Percentiles rank a stretch among this genome's conserved stretches.
These are phyloP conservation scores for Actenoides lindsayi DNA, from an alignment of 2,113 vertebrate species.

Conservation along the genomic window DNA sequence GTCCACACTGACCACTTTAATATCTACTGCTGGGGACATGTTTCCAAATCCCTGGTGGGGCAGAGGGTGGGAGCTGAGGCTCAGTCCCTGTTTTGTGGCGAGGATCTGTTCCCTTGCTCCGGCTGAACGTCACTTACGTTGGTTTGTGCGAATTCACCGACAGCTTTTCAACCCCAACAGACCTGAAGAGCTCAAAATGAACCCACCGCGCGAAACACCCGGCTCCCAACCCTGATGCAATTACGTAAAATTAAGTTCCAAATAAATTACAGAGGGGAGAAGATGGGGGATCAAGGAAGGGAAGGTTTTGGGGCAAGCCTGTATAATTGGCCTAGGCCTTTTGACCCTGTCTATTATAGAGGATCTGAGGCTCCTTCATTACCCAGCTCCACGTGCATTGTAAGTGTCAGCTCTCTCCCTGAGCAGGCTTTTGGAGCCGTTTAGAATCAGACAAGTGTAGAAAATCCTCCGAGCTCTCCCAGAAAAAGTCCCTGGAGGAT, in stretches of 20 bases:
- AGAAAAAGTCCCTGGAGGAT: slow-evolving; percentile 12
- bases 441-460: slow-evolving; percentile 76
- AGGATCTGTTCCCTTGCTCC: too few species aligned
- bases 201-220: fast-evolving
- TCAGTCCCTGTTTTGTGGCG: fast-evolving
- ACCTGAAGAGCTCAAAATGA: background rate
- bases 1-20: fast-evolving
- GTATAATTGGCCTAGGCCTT: slow-evolving; percentile 51
- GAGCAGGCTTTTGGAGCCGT: slow-evolving; percentile 63
- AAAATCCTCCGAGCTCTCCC: slow-evolving; percentile 65
- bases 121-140: too few species aligned
- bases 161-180: background rate
- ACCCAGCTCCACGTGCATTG: background rate
- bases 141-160: background rate
- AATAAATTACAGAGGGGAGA: slow-evolving; percentile 5
- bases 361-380: slow-evolving; percentile 46
- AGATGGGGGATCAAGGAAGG: background rate
- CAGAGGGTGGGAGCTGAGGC: background rate
- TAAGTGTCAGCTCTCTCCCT: slow-evolving; percentile 42
- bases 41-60: background rate
- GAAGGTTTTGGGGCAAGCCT: slow-evolving; percentile 15
- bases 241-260: background rate
- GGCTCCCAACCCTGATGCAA: background rate
- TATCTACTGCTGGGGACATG: too few species aligned
- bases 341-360: slow-evolving; percentile 53